Conservation (phyloP, 2,113 vertebrate species). For the Pterophyllum scalare region DNA sequence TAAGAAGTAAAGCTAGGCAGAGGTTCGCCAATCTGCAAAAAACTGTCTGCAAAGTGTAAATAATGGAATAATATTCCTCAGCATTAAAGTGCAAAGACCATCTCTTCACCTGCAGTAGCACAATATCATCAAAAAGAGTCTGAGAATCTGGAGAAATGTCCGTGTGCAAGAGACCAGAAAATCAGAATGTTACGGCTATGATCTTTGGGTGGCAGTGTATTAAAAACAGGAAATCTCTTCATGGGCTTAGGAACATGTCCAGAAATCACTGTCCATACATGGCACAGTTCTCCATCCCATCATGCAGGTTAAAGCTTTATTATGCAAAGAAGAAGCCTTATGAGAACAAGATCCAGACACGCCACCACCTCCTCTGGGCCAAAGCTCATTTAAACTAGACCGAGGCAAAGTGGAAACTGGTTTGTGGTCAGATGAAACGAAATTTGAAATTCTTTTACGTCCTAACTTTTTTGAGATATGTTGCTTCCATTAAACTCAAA, state of each 20-base stretch:
- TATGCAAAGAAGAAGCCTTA: too few species aligned
- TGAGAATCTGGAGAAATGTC: not conserved
- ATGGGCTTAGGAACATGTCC: too few species aligned
- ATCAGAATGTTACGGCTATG: too few species aligned
- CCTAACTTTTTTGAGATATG: too few species aligned
- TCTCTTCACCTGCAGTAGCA: too few species aligned
- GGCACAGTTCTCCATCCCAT: too few species aligned
- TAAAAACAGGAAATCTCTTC: too few species aligned
- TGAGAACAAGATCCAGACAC: not conserved
- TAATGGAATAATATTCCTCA: not conserved
- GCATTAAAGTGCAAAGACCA: not conserved
- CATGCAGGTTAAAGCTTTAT: too few species aligned
- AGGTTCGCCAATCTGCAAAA: not conserved
- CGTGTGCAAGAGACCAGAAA: not conserved
- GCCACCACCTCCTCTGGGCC: not conserved
- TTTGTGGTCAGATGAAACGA: not conserved
- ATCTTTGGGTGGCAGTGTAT: too few species aligned
- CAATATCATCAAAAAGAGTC: not conserved
- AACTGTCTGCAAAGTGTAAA: not conserved
- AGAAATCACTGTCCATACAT: too few species aligned
- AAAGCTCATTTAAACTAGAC: fast-evolving
- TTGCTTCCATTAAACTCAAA: too few species aligned
- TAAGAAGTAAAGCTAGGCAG: not conserved
- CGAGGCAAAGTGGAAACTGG: not conserved
- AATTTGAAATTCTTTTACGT: not conserved